Evolutionary conservation across 1,140 invertebrate species (phyloP), one percentile per base, ranked within the genome.

Genomic region (Laodelphax striatellus): DNA sequence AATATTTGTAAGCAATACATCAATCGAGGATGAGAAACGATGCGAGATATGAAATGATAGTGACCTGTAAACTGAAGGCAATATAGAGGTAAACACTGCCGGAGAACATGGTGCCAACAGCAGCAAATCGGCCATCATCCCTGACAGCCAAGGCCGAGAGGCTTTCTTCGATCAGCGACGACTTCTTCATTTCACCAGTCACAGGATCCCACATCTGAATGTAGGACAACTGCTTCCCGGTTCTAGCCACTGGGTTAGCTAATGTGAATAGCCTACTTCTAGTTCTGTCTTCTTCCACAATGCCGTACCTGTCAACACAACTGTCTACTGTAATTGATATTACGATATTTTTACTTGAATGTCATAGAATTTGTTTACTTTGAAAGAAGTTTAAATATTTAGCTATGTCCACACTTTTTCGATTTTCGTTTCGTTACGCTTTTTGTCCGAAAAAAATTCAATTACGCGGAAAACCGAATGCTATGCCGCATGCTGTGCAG

Each of bases 51-150:
- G n/a, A n/a, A n/a, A n/a, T n/a, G n/a, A n/a, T 60, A 67, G 61
- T 68, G 70, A 92, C 89, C 82, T 91, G 88, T 68, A 97, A 79
- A 78, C 88, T 97, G 74, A 94, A 97, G 31, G 90, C 85, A 57
- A 94, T 83, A 68, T 91, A 93, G 66, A 97, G 88, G 59, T 88
- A 84, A 8, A 98, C 88, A 69, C 84, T 89, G 52, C 94, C 94
- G 58, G 86, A 87, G 66, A 89, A 90, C 88, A 96, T 94, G 21
- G 90, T 94, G 6, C 94, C 94, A 14, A 94, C 82, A 60, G 90
- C 93, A 2, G 97, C 78, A 73, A 92, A 98, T 66, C 86, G 79
- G 0, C 94, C 94, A 79, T 96, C 89, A 69, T 92, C 86, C 60
- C 92, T 84, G 8, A 97, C 88, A 13, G 92, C 87, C 58, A 97